Conservation (phyloP, 1,140 invertebrate species). For the Coelopa frigida region DNA sequence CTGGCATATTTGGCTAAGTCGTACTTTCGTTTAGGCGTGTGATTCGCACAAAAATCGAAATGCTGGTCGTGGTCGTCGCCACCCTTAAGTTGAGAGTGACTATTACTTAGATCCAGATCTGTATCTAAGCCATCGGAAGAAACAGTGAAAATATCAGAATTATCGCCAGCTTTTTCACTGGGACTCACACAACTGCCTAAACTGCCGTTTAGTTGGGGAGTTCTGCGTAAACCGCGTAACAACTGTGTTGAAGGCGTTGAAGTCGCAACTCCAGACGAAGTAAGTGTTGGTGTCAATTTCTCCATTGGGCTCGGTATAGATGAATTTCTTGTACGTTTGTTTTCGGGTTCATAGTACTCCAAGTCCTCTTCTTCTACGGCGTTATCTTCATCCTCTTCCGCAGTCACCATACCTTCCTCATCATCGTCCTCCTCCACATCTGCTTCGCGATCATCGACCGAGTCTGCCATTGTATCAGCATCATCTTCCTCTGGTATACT, state of each 20-base stretch:
- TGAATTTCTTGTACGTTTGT: neutral
- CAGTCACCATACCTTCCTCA: slow-evolving; percentile 31
- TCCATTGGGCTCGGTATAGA: neutral
- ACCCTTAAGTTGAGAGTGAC: slow-evolving; percentile 15
- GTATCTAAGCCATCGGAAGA: slow-evolving; percentile 41
- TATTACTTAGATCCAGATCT: slow-evolving; percentile 38
- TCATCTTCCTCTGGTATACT: slow-evolving; percentile 17
- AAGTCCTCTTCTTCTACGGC: slow-evolving; percentile 10
- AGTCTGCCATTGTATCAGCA: slow-evolving; percentile 25
- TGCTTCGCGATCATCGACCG: slow-evolving; percentile 17
- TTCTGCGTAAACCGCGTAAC: slow-evolving; percentile 14
- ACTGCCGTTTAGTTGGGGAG: slow-evolving; percentile 34
- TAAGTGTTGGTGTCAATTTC: slow-evolving; percentile 10
- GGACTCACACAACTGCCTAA: slow-evolving; percentile 38
- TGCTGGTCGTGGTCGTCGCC: slow-evolving; percentile 26
- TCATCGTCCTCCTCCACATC: slow-evolving; percentile 16
- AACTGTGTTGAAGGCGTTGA: slow-evolving; percentile 26
- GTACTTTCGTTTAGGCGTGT: slow-evolving; percentile 37
- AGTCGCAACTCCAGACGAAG: slow-evolving; percentile 18
- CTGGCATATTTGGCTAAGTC: slow-evolving; percentile 38
- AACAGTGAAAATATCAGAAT: slow-evolving; percentile 42
- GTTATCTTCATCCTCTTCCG: slow-evolving; percentile 33
- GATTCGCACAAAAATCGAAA: slow-evolving; percentile 6
- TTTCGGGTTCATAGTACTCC: slow-evolving; percentile 5
- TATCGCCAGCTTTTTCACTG: slow-evolving; percentile 38